Evolutionary conservation across 2,797 vertebrate genomes (phyloP).

Genomic region (Odontamblyopus rebecca): DNA sequence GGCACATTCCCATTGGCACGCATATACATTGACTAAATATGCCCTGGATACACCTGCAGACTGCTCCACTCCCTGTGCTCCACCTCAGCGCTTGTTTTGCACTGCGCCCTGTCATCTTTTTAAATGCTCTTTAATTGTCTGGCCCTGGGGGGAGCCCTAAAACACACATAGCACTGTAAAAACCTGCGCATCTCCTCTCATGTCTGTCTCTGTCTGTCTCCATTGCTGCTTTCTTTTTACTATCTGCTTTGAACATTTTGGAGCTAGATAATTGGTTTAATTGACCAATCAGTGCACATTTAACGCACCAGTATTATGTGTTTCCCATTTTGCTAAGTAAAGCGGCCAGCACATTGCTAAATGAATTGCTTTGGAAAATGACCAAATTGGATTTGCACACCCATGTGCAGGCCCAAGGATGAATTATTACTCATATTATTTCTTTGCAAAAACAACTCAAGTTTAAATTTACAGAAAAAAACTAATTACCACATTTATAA

Average conservation of each 20-base stretch:
- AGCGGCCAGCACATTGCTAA: not conserved
- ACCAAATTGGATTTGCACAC: not conserved
- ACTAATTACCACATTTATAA: too few relatives aligned
- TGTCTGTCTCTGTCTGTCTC: slow-evolving; percentile 27
- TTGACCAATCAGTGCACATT: not conserved
- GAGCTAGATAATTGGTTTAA: not conserved
- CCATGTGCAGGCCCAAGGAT: too few relatives aligned
- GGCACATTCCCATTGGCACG: slow-evolving; percentile 15
- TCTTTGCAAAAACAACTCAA: too few relatives aligned
- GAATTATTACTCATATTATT: too few relatives aligned
- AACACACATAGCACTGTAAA: slow-evolving; percentile 48
- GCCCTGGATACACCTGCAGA: slow-evolving; percentile 59
- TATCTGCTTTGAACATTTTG: slow-evolving; percentile 6
- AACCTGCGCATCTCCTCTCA: slow-evolving; percentile 58
- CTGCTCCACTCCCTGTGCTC: slow-evolving; percentile 35
- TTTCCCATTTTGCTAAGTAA: not conserved
- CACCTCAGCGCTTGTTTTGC: slow-evolving; percentile 36
- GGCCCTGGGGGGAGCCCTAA: slow-evolving; percentile 55
- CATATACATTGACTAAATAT: slow-evolving; percentile 27
- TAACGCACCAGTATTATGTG: not conserved
- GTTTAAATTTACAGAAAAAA: too few relatives aligned
- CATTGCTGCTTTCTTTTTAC: slow-evolving; percentile 15
- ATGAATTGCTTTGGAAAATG: not conserved
- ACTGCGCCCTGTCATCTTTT: slow-evolving; percentile 66
- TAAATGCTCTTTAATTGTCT: slow-evolving; percentile 72